phyloP scores from a whole-genome alignment of 2,888 invertebrate genomes.

The Siphonodentalium dalli region DNA sequence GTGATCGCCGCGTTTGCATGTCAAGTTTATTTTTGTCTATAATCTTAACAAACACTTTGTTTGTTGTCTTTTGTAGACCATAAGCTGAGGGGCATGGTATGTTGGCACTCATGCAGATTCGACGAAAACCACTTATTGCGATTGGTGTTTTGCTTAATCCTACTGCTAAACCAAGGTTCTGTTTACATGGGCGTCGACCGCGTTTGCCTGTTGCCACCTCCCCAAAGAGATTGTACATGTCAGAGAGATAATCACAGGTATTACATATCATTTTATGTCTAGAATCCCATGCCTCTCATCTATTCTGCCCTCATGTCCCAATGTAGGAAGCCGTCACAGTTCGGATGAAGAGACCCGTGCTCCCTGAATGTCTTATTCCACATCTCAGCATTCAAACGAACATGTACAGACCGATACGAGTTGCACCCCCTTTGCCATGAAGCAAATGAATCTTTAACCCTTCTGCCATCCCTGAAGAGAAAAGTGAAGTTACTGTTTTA shows the following conservation, averaged over 20 bases:
- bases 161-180: not conserved
- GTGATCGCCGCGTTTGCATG: no score
- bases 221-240: not conserved
- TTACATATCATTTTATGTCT: not conserved
- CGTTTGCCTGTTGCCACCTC: not conserved
- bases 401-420: no score
- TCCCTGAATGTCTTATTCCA: no score
- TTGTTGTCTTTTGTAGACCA: not conserved
- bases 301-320: not conserved
- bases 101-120: not conserved
- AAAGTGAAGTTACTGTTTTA: no score
- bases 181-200: not conserved
- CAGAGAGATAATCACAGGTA: not conserved
- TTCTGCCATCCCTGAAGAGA: no score
- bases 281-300: not conserved
- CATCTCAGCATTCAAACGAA: no score
- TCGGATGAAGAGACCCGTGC: no score
- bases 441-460: no score
- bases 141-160: not conserved
- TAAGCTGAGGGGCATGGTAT: not conserved
- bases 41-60: not conserved
- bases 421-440: no score
- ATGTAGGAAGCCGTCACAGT: not conserved
- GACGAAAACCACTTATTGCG: not conserved
- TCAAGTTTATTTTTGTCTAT: not conserved